Conservation (phyloP, 2,888 invertebrate species). For the Eupeodes latifasciatus region DNA sequence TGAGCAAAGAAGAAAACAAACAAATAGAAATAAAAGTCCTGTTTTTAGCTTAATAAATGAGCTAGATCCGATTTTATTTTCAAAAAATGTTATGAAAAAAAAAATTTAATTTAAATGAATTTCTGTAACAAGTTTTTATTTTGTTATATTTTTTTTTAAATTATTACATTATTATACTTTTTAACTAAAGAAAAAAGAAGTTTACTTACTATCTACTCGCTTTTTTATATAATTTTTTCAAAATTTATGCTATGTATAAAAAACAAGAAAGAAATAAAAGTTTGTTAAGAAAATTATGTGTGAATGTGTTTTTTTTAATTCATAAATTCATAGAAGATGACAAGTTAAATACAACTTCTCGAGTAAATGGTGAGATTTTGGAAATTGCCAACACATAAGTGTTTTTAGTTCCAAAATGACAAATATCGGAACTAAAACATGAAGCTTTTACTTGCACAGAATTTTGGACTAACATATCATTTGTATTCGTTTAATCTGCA, state of each 20-base stretch:
- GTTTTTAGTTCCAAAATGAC: no score
- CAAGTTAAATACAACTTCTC: no score
- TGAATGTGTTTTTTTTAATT: not conserved
- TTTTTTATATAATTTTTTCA: conserved; percentile 73
- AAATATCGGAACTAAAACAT: no score
- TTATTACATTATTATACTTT: conserved; percentile 68
- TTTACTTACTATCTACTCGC: conserved; percentile 70
- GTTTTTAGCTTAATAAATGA: conserved; percentile 29
- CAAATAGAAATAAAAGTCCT: conserved; percentile 23
- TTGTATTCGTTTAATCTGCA: no score
- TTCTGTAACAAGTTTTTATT: conserved; percentile 28
- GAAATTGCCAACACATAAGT: no score
- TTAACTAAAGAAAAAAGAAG: conserved; percentile 39
- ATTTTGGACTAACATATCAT: no score
- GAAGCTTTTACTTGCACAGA: no score
- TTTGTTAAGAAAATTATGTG: conserved; percentile 73
- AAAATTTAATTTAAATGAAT: conserved; percentile 13
- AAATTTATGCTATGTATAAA: conserved; percentile 76
- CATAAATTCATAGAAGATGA: not conserved
- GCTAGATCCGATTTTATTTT: conserved; percentile 10
- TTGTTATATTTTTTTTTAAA: conserved; percentile 53
- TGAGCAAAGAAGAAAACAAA: not conserved
- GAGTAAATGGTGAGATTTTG: no score
- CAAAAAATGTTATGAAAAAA: not conserved
- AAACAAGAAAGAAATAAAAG: conserved; percentile 72